Evolutionary conservation across 2,888 invertebrate genomes (phyloP).

Genomic region (Ernsta delagoae): DNA sequence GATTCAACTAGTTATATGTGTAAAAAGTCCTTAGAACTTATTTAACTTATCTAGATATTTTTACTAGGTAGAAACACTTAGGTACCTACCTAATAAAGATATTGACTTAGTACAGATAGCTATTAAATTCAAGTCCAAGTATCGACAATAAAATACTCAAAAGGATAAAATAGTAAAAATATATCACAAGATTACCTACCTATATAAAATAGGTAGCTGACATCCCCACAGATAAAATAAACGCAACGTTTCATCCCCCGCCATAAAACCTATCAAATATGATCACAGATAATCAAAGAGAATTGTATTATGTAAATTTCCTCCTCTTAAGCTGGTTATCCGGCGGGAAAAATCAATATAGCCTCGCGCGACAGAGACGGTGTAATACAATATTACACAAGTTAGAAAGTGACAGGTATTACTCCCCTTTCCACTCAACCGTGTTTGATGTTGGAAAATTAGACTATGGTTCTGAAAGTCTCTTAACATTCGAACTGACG

Average conservation of each 20-base stretch:
- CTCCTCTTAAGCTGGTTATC: conserved; percentile 55
- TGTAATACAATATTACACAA: conserved; percentile 5
- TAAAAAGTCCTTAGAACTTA: too few relatives aligned
- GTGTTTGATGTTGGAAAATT: conserved; percentile 55
- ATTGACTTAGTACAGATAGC: too few relatives aligned
- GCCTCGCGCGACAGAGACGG: conserved; percentile 48
- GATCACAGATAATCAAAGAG: conserved; percentile 41
- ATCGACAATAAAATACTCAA: too few relatives aligned
- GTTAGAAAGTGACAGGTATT: conserved; percentile 46
- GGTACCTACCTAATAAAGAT: too few relatives aligned
- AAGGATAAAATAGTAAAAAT: too few relatives aligned
- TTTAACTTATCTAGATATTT: too few relatives aligned
- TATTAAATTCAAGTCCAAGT: too few relatives aligned
- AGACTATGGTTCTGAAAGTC: conserved; percentile 39
- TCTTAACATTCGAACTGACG: conserved; percentile 19
- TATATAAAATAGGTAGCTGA: background rate
- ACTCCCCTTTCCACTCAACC: conserved; percentile 48
- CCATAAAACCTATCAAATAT: conserved; percentile 36
- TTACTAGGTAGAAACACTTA: too few relatives aligned
- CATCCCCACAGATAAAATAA: conserved; percentile 24
- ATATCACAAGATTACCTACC: too few relatives aligned
- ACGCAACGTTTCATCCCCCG: conserved; percentile 21
- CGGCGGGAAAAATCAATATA: conserved; percentile 70
- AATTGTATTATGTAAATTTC: conserved; percentile 66
- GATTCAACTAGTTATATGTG: too few relatives aligned